Percentiles rank a stretch among this genome's conserved stretches.
These are phyloP conservation scores for Sphecodes monilicornis DNA, from an alignment of 2,888 invertebrate genomes.

Conservation along the genomic window DNA sequence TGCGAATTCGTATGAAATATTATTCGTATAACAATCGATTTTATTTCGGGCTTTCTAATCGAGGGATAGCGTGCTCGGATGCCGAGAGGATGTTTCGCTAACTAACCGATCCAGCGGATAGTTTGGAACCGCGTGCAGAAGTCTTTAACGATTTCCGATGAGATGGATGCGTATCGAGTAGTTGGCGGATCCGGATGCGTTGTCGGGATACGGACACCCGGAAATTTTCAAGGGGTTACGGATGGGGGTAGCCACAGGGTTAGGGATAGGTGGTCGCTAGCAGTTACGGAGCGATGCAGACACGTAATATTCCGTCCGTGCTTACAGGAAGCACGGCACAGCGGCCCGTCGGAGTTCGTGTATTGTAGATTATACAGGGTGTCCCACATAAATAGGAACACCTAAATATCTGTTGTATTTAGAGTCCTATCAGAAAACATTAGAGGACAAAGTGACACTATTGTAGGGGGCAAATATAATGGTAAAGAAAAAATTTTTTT, in stretches of 20 bases:
- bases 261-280: neutral
- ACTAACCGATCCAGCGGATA: neutral
- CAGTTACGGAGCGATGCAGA: conserved; percentile 14
- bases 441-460: too few relatives aligned
- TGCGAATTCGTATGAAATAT: too few relatives aligned
- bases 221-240: conserved; percentile 46
- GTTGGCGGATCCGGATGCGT: neutral
- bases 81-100: neutral
- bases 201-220: neutral
- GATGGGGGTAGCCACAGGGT: neutral
- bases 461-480: too few relatives aligned
- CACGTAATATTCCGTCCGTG: conserved; percentile 51
- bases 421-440: too few relatives aligned
- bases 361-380: conserved; percentile 43
- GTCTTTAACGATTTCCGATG: conserved; percentile 20
- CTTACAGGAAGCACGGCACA: conserved; percentile 51
- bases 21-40: too few relatives aligned
- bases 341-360: conserved; percentile 18
- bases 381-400: too few relatives aligned
- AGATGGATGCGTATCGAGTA: conserved; percentile 21
- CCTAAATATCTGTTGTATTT: too few relatives aligned
- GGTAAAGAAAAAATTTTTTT: too few relatives aligned
- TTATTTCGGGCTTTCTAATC: too few relatives aligned
- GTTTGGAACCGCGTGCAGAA: neutral
- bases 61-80: too few relatives aligned